These are phyloP conservation scores for Drosophila ficusphila DNA, from an alignment of 1,140 invertebrate species.

Conservation along the genomic window DNA sequence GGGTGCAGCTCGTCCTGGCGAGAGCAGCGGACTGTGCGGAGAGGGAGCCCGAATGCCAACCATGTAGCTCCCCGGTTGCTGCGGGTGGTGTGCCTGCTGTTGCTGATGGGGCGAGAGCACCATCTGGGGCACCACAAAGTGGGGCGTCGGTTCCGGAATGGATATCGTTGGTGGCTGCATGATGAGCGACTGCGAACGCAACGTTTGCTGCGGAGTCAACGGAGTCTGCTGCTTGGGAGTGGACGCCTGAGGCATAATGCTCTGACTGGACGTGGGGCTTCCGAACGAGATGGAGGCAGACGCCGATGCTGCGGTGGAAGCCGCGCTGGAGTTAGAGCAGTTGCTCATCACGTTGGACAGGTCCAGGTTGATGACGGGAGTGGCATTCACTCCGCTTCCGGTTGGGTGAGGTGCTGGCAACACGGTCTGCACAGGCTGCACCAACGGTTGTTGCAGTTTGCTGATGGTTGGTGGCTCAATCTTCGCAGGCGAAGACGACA, in stretches of 20 bases:
- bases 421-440: conserved; percentile 75
- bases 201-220: conserved; percentile 8
- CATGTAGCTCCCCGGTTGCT: conserved; percentile 39
- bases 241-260: conserved; percentile 59
- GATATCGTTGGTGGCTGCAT: conserved; percentile 86
- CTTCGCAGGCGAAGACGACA: conserved; percentile 36
- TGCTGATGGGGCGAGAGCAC: conserved; percentile 83
- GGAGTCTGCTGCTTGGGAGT: conserved; percentile 62
- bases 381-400: background rate
- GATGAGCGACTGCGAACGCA: conserved; percentile 64
- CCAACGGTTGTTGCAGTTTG: conserved; percentile 69
- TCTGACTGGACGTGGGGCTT: conserved; percentile 48
- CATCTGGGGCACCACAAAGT: conserved; percentile 86
- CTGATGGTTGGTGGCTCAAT: conserved; percentile 78
- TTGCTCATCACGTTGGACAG: conserved; percentile 73
- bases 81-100: conserved; percentile 49
- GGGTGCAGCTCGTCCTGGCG: conserved; percentile 58
- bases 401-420: conserved; percentile 41
- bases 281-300: conserved; percentile 55
- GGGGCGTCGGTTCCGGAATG: conserved; percentile 85
- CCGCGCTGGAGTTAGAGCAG: conserved; percentile 43
- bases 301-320: conserved; percentile 1
- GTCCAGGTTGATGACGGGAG: conserved; percentile 69
- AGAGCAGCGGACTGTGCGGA: conserved; percentile 71
- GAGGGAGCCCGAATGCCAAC: conserved; percentile 65